Conservation (phyloP, 2,888 invertebrate genomes). For the Tetrapedia diversipes region DNA sequence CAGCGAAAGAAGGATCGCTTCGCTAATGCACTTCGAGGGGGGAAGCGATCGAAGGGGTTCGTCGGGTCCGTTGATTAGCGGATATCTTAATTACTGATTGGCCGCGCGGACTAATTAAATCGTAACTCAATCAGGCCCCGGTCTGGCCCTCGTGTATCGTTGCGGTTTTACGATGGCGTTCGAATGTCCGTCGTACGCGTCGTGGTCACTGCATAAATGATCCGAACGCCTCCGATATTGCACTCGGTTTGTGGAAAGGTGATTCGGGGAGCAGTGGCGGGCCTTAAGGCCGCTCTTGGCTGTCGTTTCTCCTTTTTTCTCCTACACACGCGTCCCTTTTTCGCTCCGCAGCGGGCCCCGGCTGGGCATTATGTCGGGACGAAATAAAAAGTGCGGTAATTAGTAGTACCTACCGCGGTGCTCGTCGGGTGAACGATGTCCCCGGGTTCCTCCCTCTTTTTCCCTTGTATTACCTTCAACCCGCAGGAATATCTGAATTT, state of each 20-base stretch:
- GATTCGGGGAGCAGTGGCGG: too few relatives aligned
- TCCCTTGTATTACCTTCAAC: conserved; percentile 4
- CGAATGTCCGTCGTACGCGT: conserved; percentile 42
- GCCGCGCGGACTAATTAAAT: conserved; percentile 80
- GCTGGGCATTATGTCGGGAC: conserved; percentile 54
- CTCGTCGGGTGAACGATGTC: conserved; percentile 53
- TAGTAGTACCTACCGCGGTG: conserved; percentile 71
- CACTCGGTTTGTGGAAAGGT: too few relatives aligned
- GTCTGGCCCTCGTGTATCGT: conserved; percentile 51
- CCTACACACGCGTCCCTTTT: conserved; percentile 37
- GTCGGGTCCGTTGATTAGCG: conserved; percentile 76
- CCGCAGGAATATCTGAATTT: conserved; percentile 22
- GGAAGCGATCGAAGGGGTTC: conserved; percentile 53
- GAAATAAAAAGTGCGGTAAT: conserved; percentile 70
- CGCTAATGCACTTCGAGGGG: conserved; percentile 21
- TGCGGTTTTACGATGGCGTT: conserved; percentile 66
- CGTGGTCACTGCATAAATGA: conserved; percentile 38
- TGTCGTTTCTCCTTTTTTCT: conserved; percentile 42
- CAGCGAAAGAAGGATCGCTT: conserved; percentile 11
- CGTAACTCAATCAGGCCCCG: conserved; percentile 79
- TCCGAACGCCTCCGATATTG: conserved; percentile 52
- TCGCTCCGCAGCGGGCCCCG: conserved; percentile 7
- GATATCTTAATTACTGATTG: conserved; percentile 81
- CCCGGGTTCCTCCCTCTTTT: conserved; percentile 45
- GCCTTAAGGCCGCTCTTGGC: conserved; percentile 16